Evolutionary conservation across 2,888 invertebrate genomes (phyloP).

Genomic region (Pseudococcus viburni): DNA sequence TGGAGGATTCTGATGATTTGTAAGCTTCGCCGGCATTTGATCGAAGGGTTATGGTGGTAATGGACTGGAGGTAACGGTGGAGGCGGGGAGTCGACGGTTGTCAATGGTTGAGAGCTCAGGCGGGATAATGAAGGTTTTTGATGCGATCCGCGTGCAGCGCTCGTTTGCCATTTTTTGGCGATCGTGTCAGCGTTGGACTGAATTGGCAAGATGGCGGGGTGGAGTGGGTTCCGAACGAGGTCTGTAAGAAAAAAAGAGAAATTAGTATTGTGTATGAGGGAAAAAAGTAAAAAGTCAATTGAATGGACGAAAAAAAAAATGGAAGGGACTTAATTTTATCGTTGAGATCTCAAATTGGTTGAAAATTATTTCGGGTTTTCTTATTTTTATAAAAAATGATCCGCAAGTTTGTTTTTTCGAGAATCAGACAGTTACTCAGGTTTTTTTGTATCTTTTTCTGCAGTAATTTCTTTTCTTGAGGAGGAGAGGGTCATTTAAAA

Average conservation of each 20-base stretch:
- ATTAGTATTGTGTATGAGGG: not conserved
- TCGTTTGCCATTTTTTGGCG: slow-evolving; percentile 75
- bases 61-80: slow-evolving; percentile 67
- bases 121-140: slow-evolving; percentile 70
- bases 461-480: no score
- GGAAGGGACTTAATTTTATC: no score
- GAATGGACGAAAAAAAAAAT: no score
- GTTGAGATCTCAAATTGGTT: no score
- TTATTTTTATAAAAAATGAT: no score
- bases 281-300: no score
- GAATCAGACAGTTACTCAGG: no score
- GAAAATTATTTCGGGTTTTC: no score
- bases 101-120: slow-evolving; percentile 68
- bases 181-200: slow-evolving; percentile 74
- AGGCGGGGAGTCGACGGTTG: slow-evolving; percentile 69
- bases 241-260: slow-evolving; percentile 50
- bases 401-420: no score
- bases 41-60: slow-evolving; percentile 67
- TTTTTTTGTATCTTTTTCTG: no score
- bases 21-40: slow-evolving; percentile 69
- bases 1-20: not conserved
- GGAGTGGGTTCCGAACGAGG: slow-evolving; percentile 67
- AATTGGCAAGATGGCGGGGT: slow-evolving; percentile 49
- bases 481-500: no score
- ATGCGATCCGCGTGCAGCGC: slow-evolving; percentile 73